phyloP scores from a whole-genome alignment of 2,113 vertebrate species.

The Syngnathus floridae region DNA sequence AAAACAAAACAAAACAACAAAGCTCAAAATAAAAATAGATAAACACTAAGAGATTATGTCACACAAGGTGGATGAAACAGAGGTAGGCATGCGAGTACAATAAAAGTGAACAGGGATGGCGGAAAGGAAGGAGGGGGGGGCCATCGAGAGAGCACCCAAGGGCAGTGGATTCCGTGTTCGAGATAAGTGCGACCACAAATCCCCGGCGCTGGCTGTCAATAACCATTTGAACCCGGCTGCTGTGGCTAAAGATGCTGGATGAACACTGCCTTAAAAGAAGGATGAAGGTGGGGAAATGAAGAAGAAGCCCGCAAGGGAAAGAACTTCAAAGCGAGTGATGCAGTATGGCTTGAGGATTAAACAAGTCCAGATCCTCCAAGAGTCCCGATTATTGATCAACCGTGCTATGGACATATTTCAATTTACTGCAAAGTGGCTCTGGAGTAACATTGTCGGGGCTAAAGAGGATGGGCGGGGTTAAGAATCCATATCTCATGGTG shows the following conservation, averaged over 20 bases:
- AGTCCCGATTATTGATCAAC: slow-evolving; percentile 14
- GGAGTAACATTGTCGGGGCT: neutral
- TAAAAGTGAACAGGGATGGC: slow-evolving; percentile 16
- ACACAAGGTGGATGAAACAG: neutral
- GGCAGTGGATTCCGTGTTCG: slow-evolving; percentile 52
- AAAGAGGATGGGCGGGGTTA: too few relatives aligned
- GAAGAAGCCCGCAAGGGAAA: neutral
- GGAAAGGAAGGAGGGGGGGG: slow-evolving; percentile 24
- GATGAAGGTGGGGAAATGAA: slow-evolving; percentile 11
- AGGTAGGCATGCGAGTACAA: slow-evolving; percentile 30
- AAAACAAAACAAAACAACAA: slow-evolving; percentile 11
- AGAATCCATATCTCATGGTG: too few relatives aligned
- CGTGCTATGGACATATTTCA: slow-evolving; percentile 1
- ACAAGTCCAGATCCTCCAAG: slow-evolving; percentile 10
- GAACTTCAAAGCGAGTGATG: neutral
- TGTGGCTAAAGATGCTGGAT: slow-evolving; percentile 42
- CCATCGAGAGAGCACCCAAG: slow-evolving; percentile 32
- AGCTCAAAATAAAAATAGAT: slow-evolving; percentile 9
- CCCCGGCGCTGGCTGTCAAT: slow-evolving; percentile 59
- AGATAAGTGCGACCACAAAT: slow-evolving; percentile 60
- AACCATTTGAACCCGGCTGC: slow-evolving; percentile 51
- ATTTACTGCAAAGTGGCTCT: neutral
- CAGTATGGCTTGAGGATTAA: neutral
- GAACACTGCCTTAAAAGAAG: slow-evolving; percentile 27
- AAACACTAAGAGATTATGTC: slow-evolving; percentile 20